phyloP scores from a whole-genome alignment of 2,888 invertebrate species.

The Morpho deidamia region DNA sequence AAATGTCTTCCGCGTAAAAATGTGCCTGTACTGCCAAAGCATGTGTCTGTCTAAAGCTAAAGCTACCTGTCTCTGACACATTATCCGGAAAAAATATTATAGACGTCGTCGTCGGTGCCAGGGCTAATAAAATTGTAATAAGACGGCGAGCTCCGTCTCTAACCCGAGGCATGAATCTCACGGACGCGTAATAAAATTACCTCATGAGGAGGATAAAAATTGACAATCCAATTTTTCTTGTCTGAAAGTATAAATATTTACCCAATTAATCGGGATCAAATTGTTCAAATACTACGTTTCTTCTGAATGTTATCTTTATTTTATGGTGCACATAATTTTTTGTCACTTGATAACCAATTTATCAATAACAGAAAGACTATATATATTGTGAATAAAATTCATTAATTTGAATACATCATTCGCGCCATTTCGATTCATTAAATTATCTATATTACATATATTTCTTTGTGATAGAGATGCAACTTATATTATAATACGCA shows the following conservation, averaged over 20 bases:
- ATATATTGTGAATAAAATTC: too few relatives aligned
- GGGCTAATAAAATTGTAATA: conserved; percentile 69
- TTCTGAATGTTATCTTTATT: neutral
- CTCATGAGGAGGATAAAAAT: conserved; percentile 57
- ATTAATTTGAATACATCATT: too few relatives aligned
- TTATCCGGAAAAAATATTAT: conserved; percentile 60
- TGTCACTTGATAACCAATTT: neutral
- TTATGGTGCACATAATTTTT: neutral
- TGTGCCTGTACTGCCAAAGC: conserved; percentile 32
- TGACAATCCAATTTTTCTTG: conserved; percentile 54
- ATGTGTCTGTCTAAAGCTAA: conserved; percentile 26
- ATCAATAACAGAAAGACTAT: too few relatives aligned
- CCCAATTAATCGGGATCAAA: conserved; percentile 20
- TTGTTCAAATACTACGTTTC: neutral
- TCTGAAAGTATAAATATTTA: conserved; percentile 23
- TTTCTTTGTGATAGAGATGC: too few relatives aligned
- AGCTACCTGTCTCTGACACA: conserved; percentile 28
- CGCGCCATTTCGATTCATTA: too few relatives aligned
- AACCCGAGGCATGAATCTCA: conserved; percentile 56
- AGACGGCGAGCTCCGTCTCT: conserved; percentile 44
- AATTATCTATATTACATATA: too few relatives aligned
- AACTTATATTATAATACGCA: too few relatives aligned
- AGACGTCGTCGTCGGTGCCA: conserved; percentile 42
- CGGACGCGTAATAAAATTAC: conserved; percentile 65
- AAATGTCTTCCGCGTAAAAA: neutral